Evolutionary conservation across 2,113 vertebrate species (phyloP).

Genomic region (Orcinus orca): DNA sequence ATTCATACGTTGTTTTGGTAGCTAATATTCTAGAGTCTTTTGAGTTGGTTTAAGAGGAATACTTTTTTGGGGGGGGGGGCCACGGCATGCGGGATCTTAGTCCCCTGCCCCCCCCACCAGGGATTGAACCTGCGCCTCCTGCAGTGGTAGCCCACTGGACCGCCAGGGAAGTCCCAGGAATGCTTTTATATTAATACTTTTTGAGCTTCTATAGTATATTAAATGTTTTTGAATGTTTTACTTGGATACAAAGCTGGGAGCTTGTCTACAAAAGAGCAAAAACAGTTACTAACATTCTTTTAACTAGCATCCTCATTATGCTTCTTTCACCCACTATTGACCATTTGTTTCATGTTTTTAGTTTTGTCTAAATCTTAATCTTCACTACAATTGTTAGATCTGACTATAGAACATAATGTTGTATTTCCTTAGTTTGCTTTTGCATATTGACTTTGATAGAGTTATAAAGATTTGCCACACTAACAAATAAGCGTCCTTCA

Average conservation of each 20-base stretch:
- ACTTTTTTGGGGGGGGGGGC: not conserved
- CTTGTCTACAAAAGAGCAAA: not conserved
- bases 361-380: not conserved
- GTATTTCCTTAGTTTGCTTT: conserved; percentile 22
- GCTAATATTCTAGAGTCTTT: not conserved
- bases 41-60: not conserved
- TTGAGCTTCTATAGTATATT: not conserved
- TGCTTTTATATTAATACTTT: not conserved
- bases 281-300: not conserved
- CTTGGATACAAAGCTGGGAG: not conserved
- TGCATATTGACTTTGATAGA: not conserved
- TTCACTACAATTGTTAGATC: not conserved
- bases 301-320: not conserved
- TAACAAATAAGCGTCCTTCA: not conserved
- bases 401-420: not conserved
- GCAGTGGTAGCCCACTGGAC: not conserved
- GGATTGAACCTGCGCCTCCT: not conserved
- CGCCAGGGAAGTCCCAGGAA: not conserved
- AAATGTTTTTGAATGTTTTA: not conserved
- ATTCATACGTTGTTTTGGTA: not conserved
- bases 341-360: conserved; percentile 5
- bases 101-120: not conserved
- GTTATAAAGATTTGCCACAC: not conserved
- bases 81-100: not conserved
- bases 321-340: not conserved